Evolutionary conservation across 1,140 invertebrate species (phyloP).

Genomic region (Leptopilina clavipes): DNA sequence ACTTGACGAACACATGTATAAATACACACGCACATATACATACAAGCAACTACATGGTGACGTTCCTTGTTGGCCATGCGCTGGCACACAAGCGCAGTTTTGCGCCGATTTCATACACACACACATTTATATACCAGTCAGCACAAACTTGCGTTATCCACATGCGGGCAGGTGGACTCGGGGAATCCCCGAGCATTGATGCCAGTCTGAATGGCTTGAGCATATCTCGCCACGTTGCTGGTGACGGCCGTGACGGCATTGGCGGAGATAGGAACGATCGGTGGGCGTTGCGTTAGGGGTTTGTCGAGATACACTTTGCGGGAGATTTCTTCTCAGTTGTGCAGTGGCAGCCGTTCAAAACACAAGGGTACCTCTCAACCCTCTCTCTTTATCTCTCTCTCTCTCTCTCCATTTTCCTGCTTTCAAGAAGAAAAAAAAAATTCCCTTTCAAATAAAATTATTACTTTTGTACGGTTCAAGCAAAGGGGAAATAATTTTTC

Average conservation of each 20-base stretch:
- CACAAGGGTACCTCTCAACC: slow-evolving; percentile 31
- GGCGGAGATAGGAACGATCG: slow-evolving; percentile 68
- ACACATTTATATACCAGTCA: background rate
- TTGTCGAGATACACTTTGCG: slow-evolving; percentile 68
- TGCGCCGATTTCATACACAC: slow-evolving; percentile 27
- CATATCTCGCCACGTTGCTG: slow-evolving; percentile 44
- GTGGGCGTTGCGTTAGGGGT: slow-evolving; percentile 59
- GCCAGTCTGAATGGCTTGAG: slow-evolving; percentile 34
- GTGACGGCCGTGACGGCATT: slow-evolving; percentile 50
- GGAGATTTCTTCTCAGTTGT: slow-evolving; percentile 70
- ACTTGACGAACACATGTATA: no score
- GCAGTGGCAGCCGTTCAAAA: slow-evolving; percentile 66
- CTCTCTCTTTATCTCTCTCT: no score
- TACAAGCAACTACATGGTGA: background rate
- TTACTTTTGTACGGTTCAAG: no score
- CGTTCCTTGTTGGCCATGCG: slow-evolving; percentile 22
- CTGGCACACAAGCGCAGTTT: slow-evolving; percentile 22
- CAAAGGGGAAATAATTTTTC: no score
- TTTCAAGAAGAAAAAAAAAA: no score
- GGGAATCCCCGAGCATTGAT: slow-evolving; percentile 36
- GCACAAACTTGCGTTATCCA: slow-evolving; percentile 29
- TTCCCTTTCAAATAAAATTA: no score
- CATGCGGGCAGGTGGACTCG: slow-evolving; percentile 32
- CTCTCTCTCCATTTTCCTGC: no score
- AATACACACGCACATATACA: no score